Percentiles rank a stretch among this genome's conserved stretches.
Conservation (phyloP, 1,140 invertebrate genomes). For the Cydia strobilella region DNA sequence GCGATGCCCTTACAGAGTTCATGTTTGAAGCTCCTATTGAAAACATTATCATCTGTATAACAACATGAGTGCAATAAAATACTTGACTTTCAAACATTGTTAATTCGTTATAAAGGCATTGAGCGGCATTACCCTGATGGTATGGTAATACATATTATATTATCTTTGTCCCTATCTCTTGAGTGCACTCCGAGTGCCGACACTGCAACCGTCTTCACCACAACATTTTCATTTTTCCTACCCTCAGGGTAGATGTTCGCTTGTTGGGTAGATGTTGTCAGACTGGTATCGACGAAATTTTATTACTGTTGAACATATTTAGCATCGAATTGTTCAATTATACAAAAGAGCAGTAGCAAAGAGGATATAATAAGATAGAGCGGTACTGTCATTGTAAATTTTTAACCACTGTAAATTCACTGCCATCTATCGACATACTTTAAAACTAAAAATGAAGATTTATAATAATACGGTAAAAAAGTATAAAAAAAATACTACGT, state of each 20-base stretch:
- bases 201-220: slow-evolving; percentile 48
- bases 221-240: slow-evolving; percentile 59
- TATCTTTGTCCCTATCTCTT: neutral
- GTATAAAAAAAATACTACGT: no score
- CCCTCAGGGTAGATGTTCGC: slow-evolving; percentile 51
- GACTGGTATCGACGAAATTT: slow-evolving; percentile 53
- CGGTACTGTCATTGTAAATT: no score
- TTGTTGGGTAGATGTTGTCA: slow-evolving; percentile 47
- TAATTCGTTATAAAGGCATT: neutral
- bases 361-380: no score
- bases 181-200: neutral
- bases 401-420: no score
- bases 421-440: no score
- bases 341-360: slow-evolving; percentile 34
- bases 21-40: no score
- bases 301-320: slow-evolving; percentile 49
- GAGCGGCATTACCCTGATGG: neutral
- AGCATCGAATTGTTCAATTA: slow-evolving; percentile 47
- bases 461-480: no score
- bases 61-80: no score
- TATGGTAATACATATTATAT: neutral
- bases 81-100: slow-evolving; percentile 28
- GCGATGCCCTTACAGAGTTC: no score
- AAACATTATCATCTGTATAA: no score
- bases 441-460: no score